Evolutionary conservation across 2,113 vertebrate genomes (phyloP).

Genomic region (Sinocyclocheilus anshuiensis): DNA sequence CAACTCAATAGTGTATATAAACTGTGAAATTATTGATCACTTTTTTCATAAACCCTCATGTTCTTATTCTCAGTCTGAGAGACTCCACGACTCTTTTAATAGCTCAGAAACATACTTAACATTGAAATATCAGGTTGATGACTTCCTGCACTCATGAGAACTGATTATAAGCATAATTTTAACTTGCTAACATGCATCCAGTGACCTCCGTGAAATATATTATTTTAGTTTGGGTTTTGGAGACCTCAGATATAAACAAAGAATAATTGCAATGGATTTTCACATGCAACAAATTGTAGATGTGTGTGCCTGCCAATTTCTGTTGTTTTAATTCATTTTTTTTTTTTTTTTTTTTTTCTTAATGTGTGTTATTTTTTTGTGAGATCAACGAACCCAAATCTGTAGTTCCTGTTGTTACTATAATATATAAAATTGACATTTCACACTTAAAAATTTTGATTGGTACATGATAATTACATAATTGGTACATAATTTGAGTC

Average conservation of each 20-base stretch:
- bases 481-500: not conserved
- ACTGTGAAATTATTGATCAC: slow-evolving; percentile 5
- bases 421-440: not conserved
- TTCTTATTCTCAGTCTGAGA: slow-evolving; percentile 3
- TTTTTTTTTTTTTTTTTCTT: not conserved
- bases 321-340: not conserved
- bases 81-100: slow-evolving; percentile 10
- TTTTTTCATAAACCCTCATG: slow-evolving; percentile 3
- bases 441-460: not conserved
- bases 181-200: slow-evolving; percentile 5
- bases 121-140: slow-evolving; percentile 24
- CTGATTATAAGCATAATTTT: slow-evolving; percentile 27
- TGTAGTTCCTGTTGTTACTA: not conserved
- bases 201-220: not conserved
- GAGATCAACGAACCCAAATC: not conserved
- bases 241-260: slow-evolving; percentile 25
- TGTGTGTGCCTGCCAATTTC: not conserved
- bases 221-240: not conserved
- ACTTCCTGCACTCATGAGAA: slow-evolving; percentile 25
- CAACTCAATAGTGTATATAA: not conserved
- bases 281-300: not conserved
- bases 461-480: not conserved
- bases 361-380: not conserved
- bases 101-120: slow-evolving; percentile 23
- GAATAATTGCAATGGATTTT: slow-evolving; percentile 19